Evolutionary conservation across 2,888 invertebrate species (phyloP).

Genomic region (Brachylomia viminalis): DNA sequence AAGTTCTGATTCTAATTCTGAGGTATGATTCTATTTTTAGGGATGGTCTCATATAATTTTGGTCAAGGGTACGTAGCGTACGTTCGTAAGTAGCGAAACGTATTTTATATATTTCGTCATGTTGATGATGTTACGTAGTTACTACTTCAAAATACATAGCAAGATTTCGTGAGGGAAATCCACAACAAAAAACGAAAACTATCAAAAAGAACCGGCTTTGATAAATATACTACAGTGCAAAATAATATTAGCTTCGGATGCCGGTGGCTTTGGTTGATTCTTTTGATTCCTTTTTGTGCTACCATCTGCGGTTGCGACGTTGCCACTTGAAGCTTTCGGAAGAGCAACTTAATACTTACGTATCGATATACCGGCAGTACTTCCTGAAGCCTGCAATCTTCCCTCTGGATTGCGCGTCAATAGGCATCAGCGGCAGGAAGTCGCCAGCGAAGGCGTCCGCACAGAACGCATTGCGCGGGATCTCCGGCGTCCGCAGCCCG

Average conservation of each 20-base stretch:
- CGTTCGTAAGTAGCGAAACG: no score
- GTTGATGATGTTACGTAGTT: no score
- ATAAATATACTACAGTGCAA: background rate
- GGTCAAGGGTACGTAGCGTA: no score
- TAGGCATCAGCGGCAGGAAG: constrained; percentile 78
- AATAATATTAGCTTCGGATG: background rate
- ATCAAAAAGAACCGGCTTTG: no score
- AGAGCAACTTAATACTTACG: constrained; percentile 73
- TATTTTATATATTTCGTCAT: background rate
- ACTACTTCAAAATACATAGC: no score
- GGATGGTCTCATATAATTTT: no score
- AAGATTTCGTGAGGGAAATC: no score
- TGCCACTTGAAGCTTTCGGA: background rate
- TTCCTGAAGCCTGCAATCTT: constrained; percentile 75
- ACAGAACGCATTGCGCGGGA: constrained; percentile 76
- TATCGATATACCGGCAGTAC: constrained; percentile 78
- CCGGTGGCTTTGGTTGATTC: background rate
- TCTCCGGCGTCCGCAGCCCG: constrained; percentile 71
- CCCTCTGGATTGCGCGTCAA: constrained; percentile 74
- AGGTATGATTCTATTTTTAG: background rate
- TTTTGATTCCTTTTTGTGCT: background rate
- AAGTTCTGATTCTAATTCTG: no score
- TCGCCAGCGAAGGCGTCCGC: constrained; percentile 81
- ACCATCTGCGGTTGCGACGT: background rate
- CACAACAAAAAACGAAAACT: no score